A percentile compares a stretch with the other conserved stretches of the same genome.
Conservation (phyloP, 2,888 invertebrate species). For the Protodeltote pygarga region DNA sequence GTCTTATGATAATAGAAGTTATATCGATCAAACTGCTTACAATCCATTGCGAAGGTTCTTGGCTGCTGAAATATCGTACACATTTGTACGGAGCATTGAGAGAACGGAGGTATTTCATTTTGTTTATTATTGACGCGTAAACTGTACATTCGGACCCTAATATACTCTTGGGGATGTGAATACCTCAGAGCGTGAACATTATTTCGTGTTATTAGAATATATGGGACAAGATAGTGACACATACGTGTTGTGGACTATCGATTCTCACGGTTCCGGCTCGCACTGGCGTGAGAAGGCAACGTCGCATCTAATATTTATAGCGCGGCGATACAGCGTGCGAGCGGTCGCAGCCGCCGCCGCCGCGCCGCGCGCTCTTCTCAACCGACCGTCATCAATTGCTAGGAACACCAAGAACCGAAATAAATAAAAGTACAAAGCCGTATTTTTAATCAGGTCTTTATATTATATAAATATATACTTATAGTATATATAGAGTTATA, state of each 20-base stretch:
- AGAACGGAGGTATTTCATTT: constrained; percentile 51
- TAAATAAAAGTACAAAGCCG: constrained; percentile 62
- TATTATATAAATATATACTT: constrained; percentile 47
- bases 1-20: constrained; percentile 24
- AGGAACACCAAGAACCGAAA: constrained; percentile 51
- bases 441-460: constrained; percentile 53
- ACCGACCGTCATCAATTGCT: constrained; percentile 66
- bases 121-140: constrained; percentile 58
- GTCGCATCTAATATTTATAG: constrained; percentile 74
- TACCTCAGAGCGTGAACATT: constrained; percentile 54
- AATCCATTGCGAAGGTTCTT: constrained; percentile 23
- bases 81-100: constrained; percentile 19
- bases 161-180: constrained; percentile 56
- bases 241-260: constrained; percentile 66
- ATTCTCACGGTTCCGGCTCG: constrained; percentile 57
- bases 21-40: constrained; percentile 53
- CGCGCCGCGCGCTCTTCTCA: constrained; percentile 26
- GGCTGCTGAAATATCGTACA: constrained; percentile 32
- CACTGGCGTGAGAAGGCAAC: constrained; percentile 51
- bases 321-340: constrained; percentile 54
- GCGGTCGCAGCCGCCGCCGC: constrained; percentile 53
- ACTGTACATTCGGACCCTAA: constrained; percentile 51
- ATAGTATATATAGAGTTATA: constrained; percentile 8
- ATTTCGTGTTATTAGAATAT: constrained; percentile 59
- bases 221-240: constrained; percentile 51